Evolutionary conservation across 2,888 invertebrate genomes (phyloP), one percentile per base, ranked within the genome.

Genomic region (Eupithecia inturbata): DNA sequence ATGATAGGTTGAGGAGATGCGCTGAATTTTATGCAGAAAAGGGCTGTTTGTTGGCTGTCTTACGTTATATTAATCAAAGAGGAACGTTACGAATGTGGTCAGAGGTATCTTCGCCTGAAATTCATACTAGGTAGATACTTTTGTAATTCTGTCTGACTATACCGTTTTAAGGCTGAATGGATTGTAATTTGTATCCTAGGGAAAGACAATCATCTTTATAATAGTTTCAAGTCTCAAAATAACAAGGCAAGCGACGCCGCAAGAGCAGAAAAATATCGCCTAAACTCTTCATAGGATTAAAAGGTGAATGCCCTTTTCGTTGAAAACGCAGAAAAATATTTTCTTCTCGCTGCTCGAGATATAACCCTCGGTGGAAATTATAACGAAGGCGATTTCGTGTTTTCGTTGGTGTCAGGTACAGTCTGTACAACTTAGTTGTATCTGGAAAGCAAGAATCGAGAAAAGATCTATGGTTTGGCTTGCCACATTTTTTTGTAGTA

Each of bases 301-400:
- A 68, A 57, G 39, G 68, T 69, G 36, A 69, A 69, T 26, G 68
- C 19, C 68, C 60, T 57, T 57, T 57, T 22, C 22, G 22, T 68
- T 39, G 60, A 16, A 16, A 39, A 33, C 28, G 39, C 41, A 39
- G n/a, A 28, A 60, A 68, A 45, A 70, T 63, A 39, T 45, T 70
- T 70, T 45, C 62, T 70, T 9, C 19, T 3, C 33, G 36, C 12
- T 33, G 12, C 19, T 64, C 10, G 63, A n/a, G 31, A 63, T 63
- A 36, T 64, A 12, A 2, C 22, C 62, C 19, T n/a, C 63, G n/a
- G 63, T 53, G 22, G 53, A 53, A 53, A 53, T 22, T 22, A 31
- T 31, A 33, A 33, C 9, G 10, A 19, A 63, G 31, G 63, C 0
- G n/a, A 36, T 64, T 33, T 36, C 36, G 9, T n/a, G 63, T 33